These are phyloP conservation scores for Mus pahari DNA, from an alignment of 2,113 vertebrate species.

Conservation along the genomic window DNA sequence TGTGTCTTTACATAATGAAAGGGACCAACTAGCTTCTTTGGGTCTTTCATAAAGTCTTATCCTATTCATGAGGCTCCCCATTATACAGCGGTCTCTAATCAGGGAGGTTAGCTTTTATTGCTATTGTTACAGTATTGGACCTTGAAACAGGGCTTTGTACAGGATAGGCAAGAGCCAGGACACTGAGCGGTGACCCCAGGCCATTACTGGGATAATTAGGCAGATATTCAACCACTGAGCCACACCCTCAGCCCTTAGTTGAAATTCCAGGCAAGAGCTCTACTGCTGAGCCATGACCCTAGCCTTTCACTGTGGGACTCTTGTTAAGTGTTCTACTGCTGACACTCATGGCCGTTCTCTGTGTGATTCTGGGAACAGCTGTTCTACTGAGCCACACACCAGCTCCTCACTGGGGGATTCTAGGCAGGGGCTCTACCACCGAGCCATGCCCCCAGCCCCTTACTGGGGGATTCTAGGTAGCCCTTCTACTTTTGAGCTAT, in stretches of 20 bases:
- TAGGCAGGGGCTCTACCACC: background rate
- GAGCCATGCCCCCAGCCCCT: background rate
- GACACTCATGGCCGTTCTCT: background rate
- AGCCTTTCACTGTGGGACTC: background rate
- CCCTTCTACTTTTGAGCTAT: background rate
- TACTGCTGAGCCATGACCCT: background rate
- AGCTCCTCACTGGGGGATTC: background rate
- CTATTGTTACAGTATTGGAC: background rate
- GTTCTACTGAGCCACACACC: background rate
- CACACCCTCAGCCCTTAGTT: background rate
- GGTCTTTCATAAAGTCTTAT: background rate
- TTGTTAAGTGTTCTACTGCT: background rate
- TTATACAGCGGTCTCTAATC: background rate
- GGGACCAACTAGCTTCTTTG: background rate
- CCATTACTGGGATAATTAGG: background rate
- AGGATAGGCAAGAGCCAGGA: background rate
- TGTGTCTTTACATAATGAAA: background rate
- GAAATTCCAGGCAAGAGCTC: background rate
- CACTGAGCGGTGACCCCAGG: background rate
- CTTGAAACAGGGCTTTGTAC: background rate
- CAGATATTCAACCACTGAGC: background rate
- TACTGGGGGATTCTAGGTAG: too few species aligned
- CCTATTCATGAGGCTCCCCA: too few species aligned
- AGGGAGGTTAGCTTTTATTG: background rate
- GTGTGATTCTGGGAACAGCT: background rate